These are phyloP conservation scores for Chondrosia reniformis DNA, from an alignment of 37 sponge, comb jelly and placozoan species.

Conservation along the genomic window DNA sequence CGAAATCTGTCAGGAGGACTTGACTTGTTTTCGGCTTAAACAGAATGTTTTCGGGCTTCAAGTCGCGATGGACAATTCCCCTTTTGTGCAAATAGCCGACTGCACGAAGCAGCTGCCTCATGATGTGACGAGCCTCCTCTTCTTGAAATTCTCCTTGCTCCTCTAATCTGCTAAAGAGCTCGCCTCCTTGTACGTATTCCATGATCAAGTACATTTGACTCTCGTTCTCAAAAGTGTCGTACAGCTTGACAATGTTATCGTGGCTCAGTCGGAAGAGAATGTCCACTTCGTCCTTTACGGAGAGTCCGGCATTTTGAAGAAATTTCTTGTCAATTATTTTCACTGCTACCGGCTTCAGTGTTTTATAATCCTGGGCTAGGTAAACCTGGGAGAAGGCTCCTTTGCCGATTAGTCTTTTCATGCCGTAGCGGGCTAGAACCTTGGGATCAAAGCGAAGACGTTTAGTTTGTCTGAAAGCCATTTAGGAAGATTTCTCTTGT, in stretches of 20 bases:
- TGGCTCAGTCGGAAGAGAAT: background rate
- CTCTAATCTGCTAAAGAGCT: conserved; percentile 7
- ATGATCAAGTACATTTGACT: conserved; percentile 15
- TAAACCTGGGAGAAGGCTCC: conserved; percentile 18
- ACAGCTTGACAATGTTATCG: background rate
- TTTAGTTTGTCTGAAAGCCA: too few species aligned
- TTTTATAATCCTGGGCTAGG: conserved; percentile 2
- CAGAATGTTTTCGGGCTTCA: conserved; percentile 17
- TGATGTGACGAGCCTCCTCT: conserved; percentile 7
- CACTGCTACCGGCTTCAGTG: conserved; percentile 8
- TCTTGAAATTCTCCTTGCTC: conserved; percentile 20
- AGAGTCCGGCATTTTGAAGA: background rate
- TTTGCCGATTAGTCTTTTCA: conserved; percentile 6
- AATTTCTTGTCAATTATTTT: conserved; percentile 10
- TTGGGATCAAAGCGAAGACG: background rate
- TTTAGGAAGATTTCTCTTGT: too few species aligned
- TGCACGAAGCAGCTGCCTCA: conserved; percentile 11
- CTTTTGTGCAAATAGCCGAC: background rate
- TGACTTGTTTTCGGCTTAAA: background rate
- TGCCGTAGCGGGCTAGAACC: background rate
- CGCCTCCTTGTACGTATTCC: conserved; percentile 22
- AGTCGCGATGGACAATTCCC: conserved; percentile 15
- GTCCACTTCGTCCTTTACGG: conserved; percentile 4
- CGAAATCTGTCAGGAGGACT: conserved; percentile 27
- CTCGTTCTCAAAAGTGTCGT: conserved; percentile 5